phyloP scores from a whole-genome alignment of 1,140 invertebrate genomes.

The Brachionus angularis region DNA sequence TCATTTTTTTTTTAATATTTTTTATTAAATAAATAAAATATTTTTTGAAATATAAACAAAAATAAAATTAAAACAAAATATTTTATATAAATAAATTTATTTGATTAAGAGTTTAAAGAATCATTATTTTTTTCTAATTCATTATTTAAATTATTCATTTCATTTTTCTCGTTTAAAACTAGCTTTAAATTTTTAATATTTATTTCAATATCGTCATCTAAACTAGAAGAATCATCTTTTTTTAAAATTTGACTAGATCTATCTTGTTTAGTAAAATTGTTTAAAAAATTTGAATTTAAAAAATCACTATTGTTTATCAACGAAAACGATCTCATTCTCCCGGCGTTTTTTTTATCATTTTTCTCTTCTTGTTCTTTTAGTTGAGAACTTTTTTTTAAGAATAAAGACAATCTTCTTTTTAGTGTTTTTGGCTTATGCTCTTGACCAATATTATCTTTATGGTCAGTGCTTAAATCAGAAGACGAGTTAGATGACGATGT shows the following conservation, averaged over 20 bases:
- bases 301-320: constrained; percentile 10
- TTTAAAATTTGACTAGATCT: neutral
- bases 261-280: constrained; percentile 16
- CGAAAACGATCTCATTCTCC: neutral
- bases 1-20: too few relatives aligned
- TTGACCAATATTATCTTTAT: neutral
- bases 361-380: neutral
- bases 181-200: constrained; percentile 22
- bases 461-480: neutral
- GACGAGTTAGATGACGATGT: neutral
- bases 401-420: constrained; percentile 12
- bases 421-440: neutral
- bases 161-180: constrained; percentile 30
- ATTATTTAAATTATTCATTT: too few relatives aligned
- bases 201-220: constrained; percentile 12
- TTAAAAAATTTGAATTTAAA: neutral
- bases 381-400: constrained; percentile 2
- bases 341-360: neutral
- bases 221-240: neutral
- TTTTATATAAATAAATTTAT: too few relatives aligned
- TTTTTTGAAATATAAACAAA: too few relatives aligned
- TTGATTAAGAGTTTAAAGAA: too few relatives aligned
- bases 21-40: too few relatives aligned
- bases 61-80: too few relatives aligned
- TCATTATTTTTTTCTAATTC: too few relatives aligned